These are phyloP conservation scores for Microcebus murinus DNA, from an alignment of 2,113 vertebrate species.

Conservation along the genomic window DNA sequence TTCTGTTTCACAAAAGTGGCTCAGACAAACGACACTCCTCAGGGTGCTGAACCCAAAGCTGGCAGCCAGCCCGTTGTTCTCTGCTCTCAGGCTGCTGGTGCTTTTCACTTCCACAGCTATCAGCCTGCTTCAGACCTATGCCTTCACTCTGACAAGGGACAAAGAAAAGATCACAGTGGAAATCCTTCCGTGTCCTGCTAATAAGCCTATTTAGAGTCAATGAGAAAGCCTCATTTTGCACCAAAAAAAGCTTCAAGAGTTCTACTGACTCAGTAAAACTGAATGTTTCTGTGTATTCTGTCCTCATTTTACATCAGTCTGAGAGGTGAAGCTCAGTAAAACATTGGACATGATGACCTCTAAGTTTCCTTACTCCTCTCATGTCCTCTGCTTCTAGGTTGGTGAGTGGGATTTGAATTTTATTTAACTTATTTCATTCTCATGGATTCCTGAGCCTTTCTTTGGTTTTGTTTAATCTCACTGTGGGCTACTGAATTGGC, in stretches of 20 bases:
- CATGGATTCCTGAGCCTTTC: constrained; percentile 24
- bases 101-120: constrained; percentile 62
- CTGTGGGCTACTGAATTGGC: constrained; percentile 21
- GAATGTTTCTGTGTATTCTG: constrained; percentile 5
- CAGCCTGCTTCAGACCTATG: constrained; percentile 63
- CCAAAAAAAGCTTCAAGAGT: constrained; percentile 62
- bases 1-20: constrained; percentile 64
- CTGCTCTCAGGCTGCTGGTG: not conserved
- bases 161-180: constrained; percentile 71
- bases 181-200: constrained; percentile 68
- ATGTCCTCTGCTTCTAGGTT: constrained; percentile 17
- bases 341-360: constrained; percentile 48
- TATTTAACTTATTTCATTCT: constrained; percentile 45
- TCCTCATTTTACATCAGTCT: constrained; percentile 60
- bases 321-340: constrained; percentile 36
- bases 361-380: constrained; percentile 25
- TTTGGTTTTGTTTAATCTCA: constrained; percentile 38
- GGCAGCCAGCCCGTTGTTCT: constrained; percentile 14
- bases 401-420: constrained; percentile 39
- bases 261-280: constrained; percentile 72
- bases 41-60: constrained; percentile 25
- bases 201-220: constrained; percentile 75
- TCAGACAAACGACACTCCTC: constrained; percentile 53
- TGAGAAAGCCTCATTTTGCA: constrained; percentile 71
- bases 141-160: constrained; percentile 57